Evolutionary conservation across 2,113 vertebrate species (phyloP), one percentile per base, ranked within the genome.

Genomic region (Trogon melanurus): DNA sequence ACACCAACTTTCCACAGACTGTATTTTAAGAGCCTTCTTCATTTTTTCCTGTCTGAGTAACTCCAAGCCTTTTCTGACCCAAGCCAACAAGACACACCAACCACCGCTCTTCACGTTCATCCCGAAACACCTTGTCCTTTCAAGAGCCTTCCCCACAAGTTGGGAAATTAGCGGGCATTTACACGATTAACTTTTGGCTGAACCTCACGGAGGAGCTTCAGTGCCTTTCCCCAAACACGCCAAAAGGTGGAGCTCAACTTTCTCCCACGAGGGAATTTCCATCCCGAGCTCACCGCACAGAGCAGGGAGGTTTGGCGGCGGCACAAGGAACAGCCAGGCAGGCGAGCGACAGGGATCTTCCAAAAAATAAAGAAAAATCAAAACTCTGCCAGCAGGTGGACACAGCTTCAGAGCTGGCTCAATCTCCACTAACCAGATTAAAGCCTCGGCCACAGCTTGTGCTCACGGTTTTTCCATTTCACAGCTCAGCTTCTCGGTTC

Each of bases 161-260:
- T 29, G 76, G 89, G 91, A 80, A 88, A 72, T 93, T 56, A 76
- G 34, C 32, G 50, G 53, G 65, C 38, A 50, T 72, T 95, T 74
- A 44, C 32, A 13, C 12, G 10, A 87, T 61, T 65, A 56, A 91
- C 80, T 85, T 56, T 16, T 73, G 89, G 91, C 84, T 94, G 57
- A 92, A 87, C 83, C 56, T 44, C 50, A 9, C 0, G 0, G 89
- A 18, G 73, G 38, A 65, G 34, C 48, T 25, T 72, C 47, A 8
- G 57, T 12, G 90, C 70, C 88, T 84, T 93, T 72, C 92, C 41
- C 83, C 82, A 19, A 79, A 78, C 4, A 6, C 1, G 2, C 90
- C 96, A 54, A 95, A 58, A 97, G 96, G 76, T 95, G 96, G 95
- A 94, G 96, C 96, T 93, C 92, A 78, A 22, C 85, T 32, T 81